These are phyloP conservation scores for Trematomus bernacchii DNA, from an alignment of 2,797 vertebrate genomes.

Conservation along the genomic window DNA sequence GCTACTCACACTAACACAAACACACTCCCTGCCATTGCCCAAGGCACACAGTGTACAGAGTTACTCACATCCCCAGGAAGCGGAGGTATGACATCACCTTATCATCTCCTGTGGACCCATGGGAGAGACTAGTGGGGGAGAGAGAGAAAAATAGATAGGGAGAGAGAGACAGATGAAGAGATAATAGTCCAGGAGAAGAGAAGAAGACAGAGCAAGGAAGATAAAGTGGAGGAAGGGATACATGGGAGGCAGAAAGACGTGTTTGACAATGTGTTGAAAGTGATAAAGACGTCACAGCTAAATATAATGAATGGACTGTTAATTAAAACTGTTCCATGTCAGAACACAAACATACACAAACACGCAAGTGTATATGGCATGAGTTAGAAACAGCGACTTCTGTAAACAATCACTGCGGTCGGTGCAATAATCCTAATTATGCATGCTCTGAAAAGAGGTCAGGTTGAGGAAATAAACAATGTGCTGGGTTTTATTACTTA, in stretches of 20 bases:
- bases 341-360: conserved; percentile 4
- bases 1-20: conserved; percentile 33
- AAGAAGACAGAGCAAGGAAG: not conserved
- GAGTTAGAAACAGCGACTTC: conserved; percentile 45
- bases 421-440: conserved; percentile 58
- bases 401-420: conserved; percentile 56
- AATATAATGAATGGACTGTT: conserved; percentile 42
- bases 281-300: conserved; percentile 26
- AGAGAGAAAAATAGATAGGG: not conserved
- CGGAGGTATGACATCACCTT: conserved; percentile 86
- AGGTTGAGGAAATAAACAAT: conserved; percentile 68
- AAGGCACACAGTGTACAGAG: conserved; percentile 77
- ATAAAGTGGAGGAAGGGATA: not conserved
- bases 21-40: conserved; percentile 49
- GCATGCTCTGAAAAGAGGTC: conserved; percentile 59
- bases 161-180: not conserved
- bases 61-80: conserved; percentile 85
- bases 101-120: conserved; percentile 79
- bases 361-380: conserved; percentile 20
- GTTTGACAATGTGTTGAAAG: conserved; percentile 37
- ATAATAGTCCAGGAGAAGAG: conserved; percentile 9
- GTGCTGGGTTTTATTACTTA: conserved; percentile 67
- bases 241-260: not conserved
- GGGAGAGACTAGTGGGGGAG: conserved; percentile 34
- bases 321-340: conserved; percentile 28